These are phyloP conservation scores for Limosa lapponica DNA, from an alignment of 2,797 vertebrate species.

Conservation along the genomic window DNA sequence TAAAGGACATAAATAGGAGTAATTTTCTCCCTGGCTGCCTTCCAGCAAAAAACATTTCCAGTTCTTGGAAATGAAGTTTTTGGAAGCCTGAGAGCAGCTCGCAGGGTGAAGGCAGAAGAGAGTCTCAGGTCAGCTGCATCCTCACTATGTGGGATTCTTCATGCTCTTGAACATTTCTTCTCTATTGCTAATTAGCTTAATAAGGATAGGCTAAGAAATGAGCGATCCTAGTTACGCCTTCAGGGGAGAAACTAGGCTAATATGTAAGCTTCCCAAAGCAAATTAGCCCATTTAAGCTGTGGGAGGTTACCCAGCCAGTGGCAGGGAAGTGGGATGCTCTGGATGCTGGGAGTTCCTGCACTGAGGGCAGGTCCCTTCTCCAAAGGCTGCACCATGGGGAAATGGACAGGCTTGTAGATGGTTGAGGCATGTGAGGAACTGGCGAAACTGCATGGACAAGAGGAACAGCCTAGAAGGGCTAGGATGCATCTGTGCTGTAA, in stretches of 20 bases:
- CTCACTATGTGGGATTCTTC: not conserved
- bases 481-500: not conserved
- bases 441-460: not conserved
- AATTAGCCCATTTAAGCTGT: not conserved
- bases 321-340: not conserved
- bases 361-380: not conserved
- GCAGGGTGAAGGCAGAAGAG: accelerated
- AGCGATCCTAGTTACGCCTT: not conserved
- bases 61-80: not conserved
- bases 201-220: not conserved
- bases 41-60: not conserved
- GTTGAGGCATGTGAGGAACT: not conserved
- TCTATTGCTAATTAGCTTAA: not conserved
- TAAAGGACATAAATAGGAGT: not conserved
- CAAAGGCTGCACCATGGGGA: accelerated
- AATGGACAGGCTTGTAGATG: not conserved
- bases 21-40: not conserved
- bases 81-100: not conserved
- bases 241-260: not conserved
- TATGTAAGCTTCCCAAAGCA: not conserved
- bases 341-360: not conserved
- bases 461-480: not conserved
- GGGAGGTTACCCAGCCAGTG: accelerated
- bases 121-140: not conserved
- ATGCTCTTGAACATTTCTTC: not conserved